Evolutionary conservation across 2,888 invertebrate species (phyloP), one percentile per base, ranked within the genome.

Genomic region (Plemyria rubiginata): DNA sequence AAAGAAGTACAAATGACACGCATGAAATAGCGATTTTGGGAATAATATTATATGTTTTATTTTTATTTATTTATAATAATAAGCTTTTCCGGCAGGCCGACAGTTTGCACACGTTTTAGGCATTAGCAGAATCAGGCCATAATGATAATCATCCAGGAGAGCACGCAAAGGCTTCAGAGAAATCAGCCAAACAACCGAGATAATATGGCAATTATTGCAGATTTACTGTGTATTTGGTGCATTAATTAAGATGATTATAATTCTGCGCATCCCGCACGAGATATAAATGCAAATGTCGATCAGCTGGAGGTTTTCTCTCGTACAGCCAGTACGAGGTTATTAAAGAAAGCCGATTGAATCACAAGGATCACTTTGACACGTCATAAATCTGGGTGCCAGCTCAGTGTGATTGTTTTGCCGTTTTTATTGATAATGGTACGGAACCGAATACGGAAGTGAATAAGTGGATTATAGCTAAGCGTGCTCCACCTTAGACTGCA

Each of bases 211-310:
- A 68, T 70, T 65, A 68, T 50, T 22, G 13, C 46, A 59, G 53
- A 62, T 62, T 56, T 55, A 38, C 46, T 62, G 41, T 45, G 51
- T 38, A 52, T 63, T 65, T 15, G 46, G 46, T 50, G 16, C 16
- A 52, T 61, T 58, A 56, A 60, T 64, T 50, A 28, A 40, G 29
- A 57, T 67, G 46, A 67, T 67, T 22, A 3, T 1, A 22, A 2
- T 22, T 63, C 60, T 29, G 41, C 22, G 49, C 58, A 66, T 71
- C 71, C 71, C 62, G 38, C 64, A 65, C 65, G 63, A 71, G 62
- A 67, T 68, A 40, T 46, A 46, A 48, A 56, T 62, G 51, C 49
- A 46, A 61, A 59, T 45, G 43, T 28, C 45, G 16, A 59, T 43
- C 41, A 64, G 59, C 48, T 11, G 12, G 16, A 36, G 36, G 29